phyloP scores from a whole-genome alignment of 2,888 invertebrate genomes.

The Orthosia gracilis region DNA sequence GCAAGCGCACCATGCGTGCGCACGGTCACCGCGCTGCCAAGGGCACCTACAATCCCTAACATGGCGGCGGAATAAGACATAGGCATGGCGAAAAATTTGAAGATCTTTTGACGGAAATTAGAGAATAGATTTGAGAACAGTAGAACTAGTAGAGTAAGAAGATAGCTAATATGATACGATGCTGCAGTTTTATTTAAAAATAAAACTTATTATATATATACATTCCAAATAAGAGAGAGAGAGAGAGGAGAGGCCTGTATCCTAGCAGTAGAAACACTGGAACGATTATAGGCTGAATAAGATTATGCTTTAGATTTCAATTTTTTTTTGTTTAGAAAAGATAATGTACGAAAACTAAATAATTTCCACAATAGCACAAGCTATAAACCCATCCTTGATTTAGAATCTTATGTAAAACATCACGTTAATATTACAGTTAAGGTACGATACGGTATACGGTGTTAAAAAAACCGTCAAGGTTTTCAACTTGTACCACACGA shows the following conservation, averaged over 20 bases:
- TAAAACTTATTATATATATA: no score
- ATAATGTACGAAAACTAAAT: not conserved
- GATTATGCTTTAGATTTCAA: not conserved
- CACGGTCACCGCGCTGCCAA: constrained; percentile 82
- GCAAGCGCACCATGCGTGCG: constrained; percentile 71
- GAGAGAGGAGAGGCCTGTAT: no score
- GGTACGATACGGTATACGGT: no score
- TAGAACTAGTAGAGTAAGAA: no score
- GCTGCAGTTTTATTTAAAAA: no score
- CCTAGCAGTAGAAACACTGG: no score
- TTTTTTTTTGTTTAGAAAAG: not conserved
- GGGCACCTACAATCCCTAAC: constrained; percentile 89
- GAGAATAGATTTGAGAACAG: not conserved
- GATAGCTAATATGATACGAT: no score
- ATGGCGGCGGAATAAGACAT: constrained; percentile 62
- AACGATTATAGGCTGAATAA: no score
- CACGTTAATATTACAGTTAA: no score
- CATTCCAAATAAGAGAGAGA: no score
- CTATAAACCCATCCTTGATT: no score
- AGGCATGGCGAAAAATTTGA: constrained; percentile 35
- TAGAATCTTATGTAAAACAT: no score
- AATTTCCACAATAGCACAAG: not conserved
- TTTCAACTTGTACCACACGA: constrained; percentile 66
- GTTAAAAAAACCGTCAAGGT: not conserved
- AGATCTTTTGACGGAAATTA: not conserved